Base-by-base conservation (phyloP, 2,113 vertebrate species). In the Hucho hucho region DNA sequence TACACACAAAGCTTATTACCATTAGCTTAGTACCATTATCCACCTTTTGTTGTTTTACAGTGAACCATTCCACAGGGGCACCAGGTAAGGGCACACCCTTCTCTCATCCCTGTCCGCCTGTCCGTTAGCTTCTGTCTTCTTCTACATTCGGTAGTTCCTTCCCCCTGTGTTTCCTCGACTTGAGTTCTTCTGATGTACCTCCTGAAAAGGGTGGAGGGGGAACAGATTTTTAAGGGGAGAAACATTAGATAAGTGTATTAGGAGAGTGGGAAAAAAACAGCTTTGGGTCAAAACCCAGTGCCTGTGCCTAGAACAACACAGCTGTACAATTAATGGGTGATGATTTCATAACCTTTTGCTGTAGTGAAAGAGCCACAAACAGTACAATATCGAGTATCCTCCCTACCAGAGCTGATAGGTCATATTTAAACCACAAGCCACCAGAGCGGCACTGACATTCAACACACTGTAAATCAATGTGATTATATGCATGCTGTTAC, bases 171-270 rank as follows among this genome's bases (percentile, higher is more conserved):
- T 96, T 59, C 97, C 97, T 95, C 96, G 94, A 92, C 97, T 98
- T 86, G 96, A 91, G 80, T 99, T 99, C 95, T 98, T 99, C 94
- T 95, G 95, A 93, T 98, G 96, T 79, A 97, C 94, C 87, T 99
- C 97, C 97, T 99, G 90, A 70, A 84, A 89, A 4, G 83, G 26
- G 78, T 43, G 75, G 70, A 82, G 32, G 86, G 37, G 75, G 78
- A 22, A 71, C 32, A 68, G n/a, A 65, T 75, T n/a, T 70, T 13
- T 81, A 43, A 79, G 9, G 32, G 80, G 49, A 81, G 12, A 43
- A 69, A 47, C 1, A 43, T 9, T 11, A 59, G 70, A 65, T 59
- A 73, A 46, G 63, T 24, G 37, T 2, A 43, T 43, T 43, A 43
- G 37, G 37, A 43, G 37, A 43, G 37, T 43, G 37, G 37, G 2